Base-by-base conservation (phyloP, 1,140 invertebrate genomes). In the Lucilia cuprina region DNA sequence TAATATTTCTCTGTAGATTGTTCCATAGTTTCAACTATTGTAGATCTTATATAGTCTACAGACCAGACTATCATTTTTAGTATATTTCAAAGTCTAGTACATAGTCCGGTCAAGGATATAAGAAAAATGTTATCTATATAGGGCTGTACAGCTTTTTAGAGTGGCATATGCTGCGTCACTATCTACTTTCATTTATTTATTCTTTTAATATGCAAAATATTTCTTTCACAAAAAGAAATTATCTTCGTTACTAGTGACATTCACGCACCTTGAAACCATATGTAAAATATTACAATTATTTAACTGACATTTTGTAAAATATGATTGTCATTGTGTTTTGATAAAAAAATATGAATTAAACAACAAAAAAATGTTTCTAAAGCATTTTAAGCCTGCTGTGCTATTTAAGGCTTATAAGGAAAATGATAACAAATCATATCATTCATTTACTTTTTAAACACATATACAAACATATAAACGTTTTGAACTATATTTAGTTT, bases 361-460 rank as follows among this genome's bases (percentile, higher is more conserved):
- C 7, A 21, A 12, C 65, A 7, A 7, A 17, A 60, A n/a, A 4
- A 0, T 14, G 55, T 17, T 60, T 60, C n/a, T 60, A 2, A 17
- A 30, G 10, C 5, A 19, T 4, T n/a, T 70, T 21, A 4, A 25
- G 7, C 65, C n/a, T 80, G 77, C 77, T 80, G 77, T 50, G 77
- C 77, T 49, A 80, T 80, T 80, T 80, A 80, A 41, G 21, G 41
- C n/a, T 80, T 80, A 49, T 49, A 49, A 50, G 77, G 77, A 50
- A 80, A 80, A 50, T 80, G 77, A 80, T 80, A 80, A 80, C 77
- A 80, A 80, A 80, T 80, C 77, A 80, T 80, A 70, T 41, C 50
- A 55, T 55, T 41, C 41, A 41, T 41, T 41, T 41, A 41, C 7
- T 41, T 10, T 41, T 41, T 8, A 41, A 41, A 41, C 7, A 41